A percentile compares a stretch with the other conserved stretches of the same genome.
These are phyloP conservation scores for Pseudeuparius sepicola DNA, from an alignment of 2,888 invertebrate genomes.

Conservation along the genomic window DNA sequence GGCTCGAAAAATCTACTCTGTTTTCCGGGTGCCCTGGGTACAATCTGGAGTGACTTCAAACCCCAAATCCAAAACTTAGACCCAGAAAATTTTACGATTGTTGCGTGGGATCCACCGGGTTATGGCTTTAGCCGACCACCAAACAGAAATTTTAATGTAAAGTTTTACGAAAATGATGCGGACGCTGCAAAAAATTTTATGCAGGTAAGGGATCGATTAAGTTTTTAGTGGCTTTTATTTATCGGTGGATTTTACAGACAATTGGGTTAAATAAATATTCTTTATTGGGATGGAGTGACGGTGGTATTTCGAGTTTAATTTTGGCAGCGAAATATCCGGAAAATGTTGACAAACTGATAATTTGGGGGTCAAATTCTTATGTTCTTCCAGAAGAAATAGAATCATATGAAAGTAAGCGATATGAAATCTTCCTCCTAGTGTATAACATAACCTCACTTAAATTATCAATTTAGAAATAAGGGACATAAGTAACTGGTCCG, in stretches of 20 bases:
- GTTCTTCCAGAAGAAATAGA: slow-evolving; percentile 58
- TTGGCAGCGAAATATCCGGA: slow-evolving; percentile 62
- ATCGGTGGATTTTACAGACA: slow-evolving; percentile 43
- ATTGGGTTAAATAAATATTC: slow-evolving; percentile 61
- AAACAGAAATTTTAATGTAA: slow-evolving; percentile 53
- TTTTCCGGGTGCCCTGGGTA: slow-evolving; percentile 73
- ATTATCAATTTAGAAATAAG: slow-evolving; percentile 56
- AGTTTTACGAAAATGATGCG: slow-evolving; percentile 71
- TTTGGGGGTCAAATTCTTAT: slow-evolving; percentile 72
- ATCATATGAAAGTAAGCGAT: slow-evolving; percentile 47
- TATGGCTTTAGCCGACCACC: slow-evolving; percentile 80
- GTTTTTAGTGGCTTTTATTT: too few species aligned
- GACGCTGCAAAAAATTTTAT: slow-evolving; percentile 58
- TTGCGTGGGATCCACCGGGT: slow-evolving; percentile 81
- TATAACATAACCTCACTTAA: not conserved
- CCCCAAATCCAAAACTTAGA: slow-evolving; percentile 63
- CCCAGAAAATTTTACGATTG: slow-evolving; percentile 49
- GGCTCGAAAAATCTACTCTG: slow-evolving; percentile 55
- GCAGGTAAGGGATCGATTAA: slow-evolving; percentile 48
- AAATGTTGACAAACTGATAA: slow-evolving; percentile 58
- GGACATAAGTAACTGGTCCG: slow-evolving; percentile 71
- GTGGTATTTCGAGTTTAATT: slow-evolving; percentile 69
- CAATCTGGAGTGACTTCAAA: slow-evolving; percentile 73
- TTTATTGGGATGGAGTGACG: slow-evolving; percentile 83
- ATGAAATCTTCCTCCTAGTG: not conserved